These are phyloP conservation scores for Rhagophthalmus giganteus DNA, from an alignment of 2,888 invertebrate genomes.

Conservation along the genomic window DNA sequence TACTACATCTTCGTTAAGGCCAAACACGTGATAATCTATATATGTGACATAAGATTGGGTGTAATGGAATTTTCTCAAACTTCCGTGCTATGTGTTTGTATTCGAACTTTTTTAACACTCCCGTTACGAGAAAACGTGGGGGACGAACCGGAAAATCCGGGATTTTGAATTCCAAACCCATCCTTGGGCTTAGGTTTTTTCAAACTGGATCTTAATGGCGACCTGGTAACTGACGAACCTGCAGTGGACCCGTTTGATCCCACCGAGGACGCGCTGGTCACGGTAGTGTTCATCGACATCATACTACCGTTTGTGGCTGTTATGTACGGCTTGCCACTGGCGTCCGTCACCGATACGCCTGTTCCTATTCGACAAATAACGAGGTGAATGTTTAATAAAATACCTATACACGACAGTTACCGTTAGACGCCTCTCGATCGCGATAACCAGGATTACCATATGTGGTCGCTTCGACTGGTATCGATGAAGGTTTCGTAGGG, in stretches of 20 bases:
- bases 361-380: too few relatives aligned
- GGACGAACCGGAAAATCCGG: slow-evolving; percentile 80
- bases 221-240: slow-evolving; percentile 57
- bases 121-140: slow-evolving; percentile 83
- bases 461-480: slow-evolving; percentile 67
- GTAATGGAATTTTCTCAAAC: too few relatives aligned
- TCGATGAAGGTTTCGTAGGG: slow-evolving; percentile 68
- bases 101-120: slow-evolving; percentile 87
- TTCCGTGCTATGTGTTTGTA: slow-evolving; percentile 90
- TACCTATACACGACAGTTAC: too few relatives aligned
- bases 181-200: slow-evolving; percentile 76
- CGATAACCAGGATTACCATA: slow-evolving; percentile 87
- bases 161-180: slow-evolving; percentile 85
- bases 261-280: slow-evolving; percentile 55
- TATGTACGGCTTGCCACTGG: slow-evolving; percentile 81
- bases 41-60: too few relatives aligned
- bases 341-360: slow-evolving; percentile 80
- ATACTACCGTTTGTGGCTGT: slow-evolving; percentile 64
- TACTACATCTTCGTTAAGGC: slow-evolving; percentile 1
- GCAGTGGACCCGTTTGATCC: slow-evolving; percentile 58
- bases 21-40: not conserved
- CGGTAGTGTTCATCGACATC: slow-evolving; percentile 73
- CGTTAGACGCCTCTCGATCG: slow-evolving; percentile 67
- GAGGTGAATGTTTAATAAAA: too few relatives aligned
- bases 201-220: slow-evolving; percentile 77